A percentile compares a stretch with the other conserved stretches of the same genome.
Evolutionary conservation across 2,888 invertebrate species (phyloP).

Genomic region (Netelia fuscicornis): DNA sequence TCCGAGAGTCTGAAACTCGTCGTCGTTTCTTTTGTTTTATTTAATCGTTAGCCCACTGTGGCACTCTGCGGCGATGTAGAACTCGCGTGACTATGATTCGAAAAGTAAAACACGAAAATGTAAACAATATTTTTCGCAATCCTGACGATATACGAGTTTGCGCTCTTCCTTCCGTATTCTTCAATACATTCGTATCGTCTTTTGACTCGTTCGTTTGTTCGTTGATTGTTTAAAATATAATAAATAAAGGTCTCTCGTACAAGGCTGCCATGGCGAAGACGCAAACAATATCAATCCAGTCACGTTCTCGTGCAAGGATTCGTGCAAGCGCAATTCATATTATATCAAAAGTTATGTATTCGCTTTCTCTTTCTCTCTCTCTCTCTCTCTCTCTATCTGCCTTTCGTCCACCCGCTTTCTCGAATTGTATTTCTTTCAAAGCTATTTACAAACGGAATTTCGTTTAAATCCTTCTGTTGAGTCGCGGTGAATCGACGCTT

Average conservation of each 20-base stretch:
- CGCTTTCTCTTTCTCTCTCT: conserved; percentile 64
- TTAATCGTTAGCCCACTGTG: conserved; percentile 54
- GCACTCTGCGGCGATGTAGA: conserved; percentile 48
- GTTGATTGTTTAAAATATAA: background rate
- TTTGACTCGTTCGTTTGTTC: background rate
- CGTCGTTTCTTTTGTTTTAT: conserved; percentile 38
- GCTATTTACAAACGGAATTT: conserved; percentile 70
- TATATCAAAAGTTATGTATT: conserved; percentile 69
- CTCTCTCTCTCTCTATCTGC: conserved; percentile 64
- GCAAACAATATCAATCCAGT: background rate
- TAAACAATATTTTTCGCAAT: background rate
- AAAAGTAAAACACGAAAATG: background rate
- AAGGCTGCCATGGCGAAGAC: conserved; percentile 67
- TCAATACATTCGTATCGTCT: too few species aligned
- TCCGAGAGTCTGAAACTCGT: conserved; percentile 36
- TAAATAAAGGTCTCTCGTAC: background rate
- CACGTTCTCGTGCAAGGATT: too few species aligned
- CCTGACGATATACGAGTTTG: background rate
- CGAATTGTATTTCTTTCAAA: conserved; percentile 64
- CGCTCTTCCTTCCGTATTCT: background rate
- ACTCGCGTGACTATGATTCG: conserved; percentile 18
- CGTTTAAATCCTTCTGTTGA: conserved; percentile 7
- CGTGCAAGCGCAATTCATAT: conserved; percentile 63
- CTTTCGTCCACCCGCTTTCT: conserved; percentile 57
- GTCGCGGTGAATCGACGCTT: conserved; percentile 4